phyloP scores from a whole-genome alignment of 23 tunicate genomes.

The Styela clava region DNA sequence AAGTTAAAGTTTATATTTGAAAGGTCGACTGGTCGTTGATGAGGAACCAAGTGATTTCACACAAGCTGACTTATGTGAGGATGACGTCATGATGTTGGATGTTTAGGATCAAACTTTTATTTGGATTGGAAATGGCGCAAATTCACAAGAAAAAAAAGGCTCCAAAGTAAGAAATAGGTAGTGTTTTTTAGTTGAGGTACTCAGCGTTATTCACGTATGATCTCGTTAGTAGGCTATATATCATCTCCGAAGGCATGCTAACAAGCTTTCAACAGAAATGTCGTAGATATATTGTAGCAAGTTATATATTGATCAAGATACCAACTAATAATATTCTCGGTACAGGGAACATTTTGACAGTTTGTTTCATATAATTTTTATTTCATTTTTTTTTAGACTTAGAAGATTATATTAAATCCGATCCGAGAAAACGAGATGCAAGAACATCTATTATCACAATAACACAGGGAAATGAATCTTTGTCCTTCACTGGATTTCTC shows the following conservation, averaged over 20 bases:
- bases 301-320: too few relatives aligned
- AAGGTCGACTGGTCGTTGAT: constrained; percentile 81
- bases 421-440: constrained; percentile 69
- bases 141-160: constrained; percentile 77
- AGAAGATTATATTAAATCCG: constrained; percentile 59
- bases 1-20: too few relatives aligned
- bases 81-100: constrained; percentile 99
- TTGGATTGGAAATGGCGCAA: constrained; percentile 98
- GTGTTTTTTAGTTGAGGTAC: too few relatives aligned
- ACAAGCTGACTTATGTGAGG: constrained; percentile 83
- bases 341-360: too few relatives aligned
- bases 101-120: constrained; percentile 76
- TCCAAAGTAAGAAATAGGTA: constrained; percentile 61
- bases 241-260: too few relatives aligned
- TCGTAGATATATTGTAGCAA: too few relatives aligned
- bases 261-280: too few relatives aligned
- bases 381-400: constrained; percentile 51
- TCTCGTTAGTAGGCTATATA: too few relatives aligned
- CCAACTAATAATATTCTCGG: too few relatives aligned
- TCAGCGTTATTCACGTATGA: not conserved
- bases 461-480: constrained; percentile 72
- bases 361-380: too few relatives aligned
- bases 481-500: constrained; percentile 78
- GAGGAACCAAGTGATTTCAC: constrained; percentile 93
- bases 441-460: constrained; percentile 41